Percentiles rank a stretch among this genome's conserved stretches.
phyloP scores from a whole-genome alignment of 2,797 vertebrate species.

The Myotis daubentonii region DNA sequence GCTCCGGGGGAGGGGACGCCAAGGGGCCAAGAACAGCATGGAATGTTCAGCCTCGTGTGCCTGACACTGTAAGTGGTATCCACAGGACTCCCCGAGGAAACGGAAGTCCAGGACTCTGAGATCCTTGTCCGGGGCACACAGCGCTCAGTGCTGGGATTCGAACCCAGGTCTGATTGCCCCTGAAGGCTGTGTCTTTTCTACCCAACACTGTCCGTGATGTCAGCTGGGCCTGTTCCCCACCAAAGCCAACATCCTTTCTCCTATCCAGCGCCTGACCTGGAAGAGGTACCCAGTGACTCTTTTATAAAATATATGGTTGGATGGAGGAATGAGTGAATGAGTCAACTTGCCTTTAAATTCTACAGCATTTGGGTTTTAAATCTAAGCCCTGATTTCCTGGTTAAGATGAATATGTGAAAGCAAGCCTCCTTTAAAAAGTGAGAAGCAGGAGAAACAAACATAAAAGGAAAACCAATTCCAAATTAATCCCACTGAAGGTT shows the following conservation, averaged over 20 bases:
- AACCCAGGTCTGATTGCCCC: neutral
- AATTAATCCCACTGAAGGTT: slow-evolving; percentile 59
- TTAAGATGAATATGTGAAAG: slow-evolving; percentile 43
- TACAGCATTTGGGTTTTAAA: slow-evolving; percentile 42
- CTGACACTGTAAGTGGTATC: neutral
- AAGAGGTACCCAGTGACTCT: neutral
- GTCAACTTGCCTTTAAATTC: slow-evolving; percentile 35
- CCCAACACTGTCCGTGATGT: neutral
- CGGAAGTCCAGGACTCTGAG: neutral
- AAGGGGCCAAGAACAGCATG: neutral
- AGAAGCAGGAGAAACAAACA: slow-evolving; percentile 64
- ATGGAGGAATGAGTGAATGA: slow-evolving; percentile 15
- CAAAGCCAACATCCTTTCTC: neutral
- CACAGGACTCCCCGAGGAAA: neutral
- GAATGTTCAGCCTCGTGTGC: accelerated
- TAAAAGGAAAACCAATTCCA: slow-evolving; percentile 61
- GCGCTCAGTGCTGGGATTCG: neutral
- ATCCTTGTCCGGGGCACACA: neutral
- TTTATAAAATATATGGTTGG: neutral
- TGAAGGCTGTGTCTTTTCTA: neutral
- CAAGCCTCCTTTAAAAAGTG: slow-evolving; percentile 58
- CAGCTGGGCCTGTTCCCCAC: neutral
- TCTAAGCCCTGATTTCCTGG: slow-evolving; percentile 58
- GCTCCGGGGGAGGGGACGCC: neutral
- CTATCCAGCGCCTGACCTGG: neutral